Evolutionary conservation across 2,797 vertebrate genomes (phyloP), one percentile per base, ranked within the genome.

Genomic region (Schizothorax lantsangensis): DNA sequence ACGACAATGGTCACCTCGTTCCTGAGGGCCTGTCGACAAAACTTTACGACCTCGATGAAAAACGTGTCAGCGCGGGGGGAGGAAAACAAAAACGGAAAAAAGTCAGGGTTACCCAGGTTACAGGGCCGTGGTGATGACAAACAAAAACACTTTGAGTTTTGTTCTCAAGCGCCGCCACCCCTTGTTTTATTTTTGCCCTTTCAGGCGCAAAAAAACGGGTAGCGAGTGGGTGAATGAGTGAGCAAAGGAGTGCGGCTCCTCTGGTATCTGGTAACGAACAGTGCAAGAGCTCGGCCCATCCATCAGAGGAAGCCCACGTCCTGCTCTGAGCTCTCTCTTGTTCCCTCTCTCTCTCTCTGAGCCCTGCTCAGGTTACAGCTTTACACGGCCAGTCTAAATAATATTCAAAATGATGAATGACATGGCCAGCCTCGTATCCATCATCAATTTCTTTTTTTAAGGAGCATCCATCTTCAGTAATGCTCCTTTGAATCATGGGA

Each of bases 351-450:
- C 88, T 52, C 72, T 81, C 86, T 87, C 88, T 89, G 84, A 90
- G 84, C 88, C 86, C 88, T 88, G 93, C 97, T 98, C 97, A 96
- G 96, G 97, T 98, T 98, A 98, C 98, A 97, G 97, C 97, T 98
- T 96, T 98, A 97, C 97, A 96, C 95, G 94, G 96, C 96, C 97
- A 97, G 97, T 98, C 97, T 98, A 98, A 99, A 99, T 98, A 99
- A 99, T 97, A 98, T 97, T 97, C 97, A 96, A 96, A 96, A 97
- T 99, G 98, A 99, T 97, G 97, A 98, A 99, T 97, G 97, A 97
- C 94, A 95, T 95, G 96, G 96, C 94, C 94, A 96, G 96, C 96
- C 96, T 96, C 93, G 97, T 97, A 97, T 97, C 97, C 96, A 96
- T 98, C 98, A 99, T 97, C 97, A 94, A 96, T 96, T 90, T 89